phyloP scores from a whole-genome alignment of 2,888 invertebrate species.

The Erebia epiphron region DNA sequence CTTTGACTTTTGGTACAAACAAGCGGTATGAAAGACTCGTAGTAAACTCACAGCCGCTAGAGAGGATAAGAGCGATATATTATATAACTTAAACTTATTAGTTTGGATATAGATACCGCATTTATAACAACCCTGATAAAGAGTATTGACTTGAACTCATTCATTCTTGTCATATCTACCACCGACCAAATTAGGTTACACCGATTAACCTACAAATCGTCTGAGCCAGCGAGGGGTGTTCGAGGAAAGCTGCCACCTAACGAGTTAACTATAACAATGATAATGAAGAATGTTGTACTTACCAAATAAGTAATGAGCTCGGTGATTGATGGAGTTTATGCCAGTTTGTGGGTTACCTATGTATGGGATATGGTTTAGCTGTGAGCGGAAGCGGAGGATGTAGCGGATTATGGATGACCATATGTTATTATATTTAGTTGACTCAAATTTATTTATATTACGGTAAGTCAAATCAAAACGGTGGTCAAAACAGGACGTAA shows the following conservation, averaged over 20 bases:
- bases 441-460: no score
- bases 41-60: no score
- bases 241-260: slow-evolving; percentile 5
- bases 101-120: no score
- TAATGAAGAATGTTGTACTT: slow-evolving; percentile 26
- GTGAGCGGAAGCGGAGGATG: slow-evolving; percentile 14
- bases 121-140: neutral
- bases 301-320: slow-evolving; percentile 37
- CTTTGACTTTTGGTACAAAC: no score
- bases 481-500: no score
- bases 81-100: no score
- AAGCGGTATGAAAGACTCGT: no score
- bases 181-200: neutral
- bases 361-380: neutral
- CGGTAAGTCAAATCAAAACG: no score
- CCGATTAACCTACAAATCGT: slow-evolving; percentile 11
- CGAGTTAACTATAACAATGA: slow-evolving; percentile 28
- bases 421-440: no score
- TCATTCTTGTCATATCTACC: neutral
- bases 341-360: slow-evolving; percentile 33
- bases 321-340: slow-evolving; percentile 36
- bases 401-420: neutral
- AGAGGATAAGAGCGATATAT: no score
- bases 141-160: neutral
- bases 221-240: neutral